These are phyloP conservation scores for Chaenodraco wilsoni DNA, from an alignment of 2,797 vertebrate species.

Conservation along the genomic window DNA sequence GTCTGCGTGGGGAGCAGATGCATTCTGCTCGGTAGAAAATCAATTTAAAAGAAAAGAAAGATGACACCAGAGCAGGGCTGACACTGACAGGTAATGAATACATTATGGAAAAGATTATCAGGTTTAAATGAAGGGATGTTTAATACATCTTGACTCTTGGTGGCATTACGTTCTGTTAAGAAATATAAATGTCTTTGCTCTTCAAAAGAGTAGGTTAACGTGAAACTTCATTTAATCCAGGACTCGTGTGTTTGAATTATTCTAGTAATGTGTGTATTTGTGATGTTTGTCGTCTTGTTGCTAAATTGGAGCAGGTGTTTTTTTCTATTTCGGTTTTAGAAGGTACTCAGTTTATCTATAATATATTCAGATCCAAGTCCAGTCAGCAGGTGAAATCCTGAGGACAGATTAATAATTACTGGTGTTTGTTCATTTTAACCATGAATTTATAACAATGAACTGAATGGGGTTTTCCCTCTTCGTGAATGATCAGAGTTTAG, in stretches of 20 bases:
- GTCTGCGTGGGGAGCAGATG: background rate
- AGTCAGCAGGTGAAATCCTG: fast-evolving
- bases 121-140: background rate
- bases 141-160: background rate
- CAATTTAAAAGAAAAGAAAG: background rate
- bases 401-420: constrained; percentile 1
- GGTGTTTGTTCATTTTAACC: background rate
- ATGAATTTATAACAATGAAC: background rate
- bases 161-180: background rate
- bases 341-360: background rate
- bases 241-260: background rate
- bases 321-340: background rate
- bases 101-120: background rate
- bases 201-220: constrained; percentile 8
- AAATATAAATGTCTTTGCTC: constrained; percentile 21
- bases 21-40: constrained; percentile 15
- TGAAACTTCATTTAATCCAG: background rate
- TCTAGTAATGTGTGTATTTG: background rate
- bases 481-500: background rate
- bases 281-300: background rate
- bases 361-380: background rate
- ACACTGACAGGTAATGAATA: constrained; percentile 49
- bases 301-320: background rate
- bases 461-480: background rate
- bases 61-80: constrained; percentile 45